Conservation (phyloP, 2,113 vertebrate species). For the Diadophis punctatus region DNA sequence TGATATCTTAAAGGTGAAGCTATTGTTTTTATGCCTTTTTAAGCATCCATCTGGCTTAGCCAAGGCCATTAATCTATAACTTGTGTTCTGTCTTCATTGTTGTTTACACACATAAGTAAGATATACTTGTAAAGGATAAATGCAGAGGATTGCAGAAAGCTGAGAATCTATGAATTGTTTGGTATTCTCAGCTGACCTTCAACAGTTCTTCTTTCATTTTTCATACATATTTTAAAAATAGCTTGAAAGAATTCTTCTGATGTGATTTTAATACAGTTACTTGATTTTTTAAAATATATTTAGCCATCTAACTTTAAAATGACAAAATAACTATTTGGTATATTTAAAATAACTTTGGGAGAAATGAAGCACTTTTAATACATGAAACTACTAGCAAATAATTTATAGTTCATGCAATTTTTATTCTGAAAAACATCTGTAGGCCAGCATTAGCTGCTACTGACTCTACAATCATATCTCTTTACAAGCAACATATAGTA, state of each 20-base stretch:
- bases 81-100: neutral
- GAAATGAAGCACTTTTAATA: neutral
- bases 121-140: neutral
- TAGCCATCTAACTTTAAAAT: neutral
- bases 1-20: neutral
- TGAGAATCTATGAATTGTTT: neutral
- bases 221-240: neutral
- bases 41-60: neutral
- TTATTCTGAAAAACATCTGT: neutral
- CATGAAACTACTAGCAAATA: neutral
- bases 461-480: neutral
- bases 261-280: conserved; percentile 11
- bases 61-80: neutral
- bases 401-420: neutral
- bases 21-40: neutral
- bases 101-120: neutral
- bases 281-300: conserved; percentile 12
- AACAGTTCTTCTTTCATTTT: conserved; percentile 15
- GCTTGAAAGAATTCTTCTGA: neutral
- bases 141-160: neutral
- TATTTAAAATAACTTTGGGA: neutral
- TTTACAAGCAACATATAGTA: rapidly evolving
- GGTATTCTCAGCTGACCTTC: neutral
- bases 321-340: neutral
- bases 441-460: neutral